Base-by-base conservation (phyloP, 2,888 invertebrate genomes). In the Euplexia lucipara region DNA sequence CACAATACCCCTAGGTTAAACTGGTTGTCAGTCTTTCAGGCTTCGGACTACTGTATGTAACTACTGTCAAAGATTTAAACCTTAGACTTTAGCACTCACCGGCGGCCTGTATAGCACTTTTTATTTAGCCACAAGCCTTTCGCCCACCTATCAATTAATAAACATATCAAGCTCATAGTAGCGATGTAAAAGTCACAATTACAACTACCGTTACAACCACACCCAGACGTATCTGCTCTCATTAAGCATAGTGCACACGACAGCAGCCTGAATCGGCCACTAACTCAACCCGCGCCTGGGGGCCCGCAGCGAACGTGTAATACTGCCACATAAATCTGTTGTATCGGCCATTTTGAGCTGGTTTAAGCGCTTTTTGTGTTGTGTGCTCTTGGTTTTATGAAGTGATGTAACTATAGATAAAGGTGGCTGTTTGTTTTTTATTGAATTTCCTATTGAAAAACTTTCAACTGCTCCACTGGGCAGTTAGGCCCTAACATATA, bases 241-340 rank as follows among this genome's bases (percentile, higher is more conserved):
- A 84, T 86, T 84, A 85, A 79, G 86, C 87, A 87, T 88, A 88
- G 86, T 75, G 86, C 86, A 89, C 87, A 84, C 69, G 69, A 74
- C 73, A 76, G 72, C 72, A 53, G 75, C 49, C 52, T 75, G 78
- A 65, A 72, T 74, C 72, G 65, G 51, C 63, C 70, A 79, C 81
- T 78, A 85, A 82, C 78, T 68, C 78, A 88, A 78, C 81, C 75
- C 75, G 61, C 78, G 88, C 89, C 88, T 76, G 78, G 77, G 79
- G 87, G 87, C 86, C 79, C 72, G 79, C 75, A 70, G 71, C 76
- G 75, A 81, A 81, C 81, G 79, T 80, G 78, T 84, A 86, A 84
- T 85, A 85, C 83, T 83, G 68, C 75, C 71, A 81, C 86, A 86
- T 87, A 86, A 87, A 87, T 87, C 85, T 76, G 75, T 78, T 79